Evolutionary conservation across 2,113 vertebrate genomes (phyloP), one percentile per base, ranked within the genome.

Genomic region (Lophura nycthemera): DNA sequence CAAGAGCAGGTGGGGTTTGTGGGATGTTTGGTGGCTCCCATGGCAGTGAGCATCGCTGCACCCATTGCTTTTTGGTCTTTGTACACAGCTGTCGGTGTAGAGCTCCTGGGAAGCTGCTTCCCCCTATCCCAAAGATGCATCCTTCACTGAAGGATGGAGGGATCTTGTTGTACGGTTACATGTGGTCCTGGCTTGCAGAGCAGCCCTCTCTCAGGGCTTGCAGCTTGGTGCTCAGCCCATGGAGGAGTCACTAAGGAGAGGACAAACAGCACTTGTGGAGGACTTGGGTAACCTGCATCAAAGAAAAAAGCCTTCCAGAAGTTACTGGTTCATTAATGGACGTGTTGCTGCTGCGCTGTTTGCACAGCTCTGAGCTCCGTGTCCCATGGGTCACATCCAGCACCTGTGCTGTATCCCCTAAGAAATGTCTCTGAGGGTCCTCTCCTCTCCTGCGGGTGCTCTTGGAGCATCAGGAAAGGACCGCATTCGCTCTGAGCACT

Each of bases 401-500:
- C 50, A 7, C 11, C 20, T 0, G 36, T 2, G 57, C 65, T 32
- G 64, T 50, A 47, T 45, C 67, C 72, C 66, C 60, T 12, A 36
- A 7, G 50, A 21, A 65, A 22, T 7, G 10, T 21, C 34, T 36
- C 10, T 0, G 81, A 48, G 89, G 82, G 57, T 43, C 32, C 60
- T 11, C 21, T 65, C 24, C 56, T 61, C 74, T 65, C 34, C 36
- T 4, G 25, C 50, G 66, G 66, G 11, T 20, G 59, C 54, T 89
- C 34, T 2, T 4, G 70, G 32, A 6, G 47, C 6, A 0, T 4
- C 13, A 1, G 47, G 83, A 43, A 25, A 34, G 78, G 65, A 30
- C 17, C 4, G 45, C 18, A 4, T 3, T 11, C 25, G 1, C 56
- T 8, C 6, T 0, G 59, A 34, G 36, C 7, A 0, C 65, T 70